A percentile compares a stretch with the other conserved stretches of the same genome.
Evolutionary conservation across 2,113 vertebrate genomes (phyloP).

Genomic region (Boleophthalmus pectinirostris): DNA sequence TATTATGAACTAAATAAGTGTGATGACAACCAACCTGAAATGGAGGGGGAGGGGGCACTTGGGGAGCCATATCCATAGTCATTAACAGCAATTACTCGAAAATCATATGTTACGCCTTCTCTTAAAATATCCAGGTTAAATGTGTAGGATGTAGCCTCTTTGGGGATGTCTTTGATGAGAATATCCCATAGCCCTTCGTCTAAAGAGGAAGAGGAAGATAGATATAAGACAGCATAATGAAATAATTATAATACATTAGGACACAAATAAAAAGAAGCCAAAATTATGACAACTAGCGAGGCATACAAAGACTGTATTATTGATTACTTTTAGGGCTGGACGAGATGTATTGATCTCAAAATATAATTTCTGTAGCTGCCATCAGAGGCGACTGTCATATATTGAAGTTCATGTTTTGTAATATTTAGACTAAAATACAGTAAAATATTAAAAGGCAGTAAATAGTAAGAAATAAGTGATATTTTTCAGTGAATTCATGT

Average conservation of each 20-base stretch:
- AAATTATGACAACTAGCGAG: not conserved
- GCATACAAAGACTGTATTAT: not conserved
- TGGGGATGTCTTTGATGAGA: slow-evolving; percentile 97
- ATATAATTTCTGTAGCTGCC: too few relatives aligned
- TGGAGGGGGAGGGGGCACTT: slow-evolving; percentile 91
- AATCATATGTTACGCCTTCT: slow-evolving; percentile 95
- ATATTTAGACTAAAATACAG: too few relatives aligned
- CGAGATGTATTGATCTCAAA: too few relatives aligned
- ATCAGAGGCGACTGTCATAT: too few relatives aligned
- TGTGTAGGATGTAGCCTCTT: slow-evolving; percentile 95
- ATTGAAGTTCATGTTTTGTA: too few relatives aligned
- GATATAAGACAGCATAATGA: not conserved
- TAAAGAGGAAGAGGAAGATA: slow-evolving; percentile 46
- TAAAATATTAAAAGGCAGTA: too few relatives aligned
- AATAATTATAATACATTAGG: not conserved
- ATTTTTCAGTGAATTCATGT: too few relatives aligned
- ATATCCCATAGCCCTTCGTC: slow-evolving; percentile 98
- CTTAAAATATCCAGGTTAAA: slow-evolving; percentile 93
- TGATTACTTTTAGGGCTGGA: not conserved
- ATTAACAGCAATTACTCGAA: slow-evolving; percentile 94
- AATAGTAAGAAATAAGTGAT: too few relatives aligned
- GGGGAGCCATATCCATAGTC: slow-evolving; percentile 96
- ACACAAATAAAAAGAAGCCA: not conserved
- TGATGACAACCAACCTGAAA: slow-evolving; percentile 83
- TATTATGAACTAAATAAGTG: not conserved